Evolutionary conservation across 2,888 invertebrate species (phyloP), one percentile per base, ranked within the genome.

Genomic region (Agelastica alni): DNA sequence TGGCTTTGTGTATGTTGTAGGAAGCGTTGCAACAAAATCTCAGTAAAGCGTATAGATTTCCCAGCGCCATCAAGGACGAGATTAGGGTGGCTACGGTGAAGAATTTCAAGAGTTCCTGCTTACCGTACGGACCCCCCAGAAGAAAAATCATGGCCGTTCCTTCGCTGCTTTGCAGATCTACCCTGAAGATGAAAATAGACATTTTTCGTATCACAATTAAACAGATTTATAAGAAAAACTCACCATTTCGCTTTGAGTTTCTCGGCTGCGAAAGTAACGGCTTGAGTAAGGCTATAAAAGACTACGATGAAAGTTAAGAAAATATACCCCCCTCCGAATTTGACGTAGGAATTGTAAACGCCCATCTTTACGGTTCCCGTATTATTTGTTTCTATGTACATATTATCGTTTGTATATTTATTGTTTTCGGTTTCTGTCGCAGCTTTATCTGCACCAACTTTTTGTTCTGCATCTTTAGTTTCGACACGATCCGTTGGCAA

Each of bases 331-430:
- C 71, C 71, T 32, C 68, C 70, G 39, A 58, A 65, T 37, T 52
- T 53, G 18, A 67, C 60, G 53, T 73, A 74, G 36, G 62, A 64
- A 36, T 58, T 63, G 31, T 72, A 74, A n/a, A 69, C 62, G 2
- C 37, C 32, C 12, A 61, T 58, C 4, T 62, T 60, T 0, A 73
- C 69, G 42, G 59, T 60, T 18, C 73, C 73, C 10, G 54, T 43
- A 53, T 67, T 53, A 10, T 65, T 61, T 2, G 36, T 52, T 59
- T 73, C 73, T n/a, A 53, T 45, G 34, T 69, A 71, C 30, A 70
- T 56, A 43, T 69, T 67, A 4, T 56, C 55, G n/a, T 53, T 53
- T 0, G 53, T 42, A 26, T 41, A 45, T 16, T 32, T 34, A 41
- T 46, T 20, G 13, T 51, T 41, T 16, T 61, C 56, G 2, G 43